Evolutionary conservation across 2,797 vertebrate species (phyloP).

Genomic region (Coregonus ussuriensis): DNA sequence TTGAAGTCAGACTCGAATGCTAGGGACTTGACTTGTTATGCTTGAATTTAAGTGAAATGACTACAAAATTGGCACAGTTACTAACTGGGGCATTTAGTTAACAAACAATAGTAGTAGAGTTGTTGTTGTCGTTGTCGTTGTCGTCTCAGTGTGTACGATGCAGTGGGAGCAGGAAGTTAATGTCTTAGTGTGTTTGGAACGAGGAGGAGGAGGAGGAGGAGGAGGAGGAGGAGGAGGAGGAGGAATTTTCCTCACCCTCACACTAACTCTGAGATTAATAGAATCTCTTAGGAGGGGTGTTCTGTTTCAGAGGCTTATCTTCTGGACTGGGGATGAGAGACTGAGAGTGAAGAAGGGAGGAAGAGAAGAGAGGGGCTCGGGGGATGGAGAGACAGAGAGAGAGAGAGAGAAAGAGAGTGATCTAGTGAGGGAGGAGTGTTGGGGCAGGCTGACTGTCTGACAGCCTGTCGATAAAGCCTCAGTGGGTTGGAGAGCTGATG

Average conservation of each 20-base stretch:
- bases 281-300: slow-evolving; percentile 20
- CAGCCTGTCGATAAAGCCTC: slow-evolving; percentile 32
- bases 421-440: not conserved
- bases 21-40: too few relatives aligned
- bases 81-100: too few relatives aligned
- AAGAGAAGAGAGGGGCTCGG: not conserved
- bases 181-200: not conserved
- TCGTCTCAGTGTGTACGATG: not conserved
- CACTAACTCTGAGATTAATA: slow-evolving; percentile 16
- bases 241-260: slow-evolving; percentile 18
- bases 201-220: too few relatives aligned
- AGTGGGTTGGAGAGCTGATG: not conserved
- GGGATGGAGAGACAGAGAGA: not conserved
- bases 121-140: too few relatives aligned
- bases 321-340: slow-evolving; percentile 22
- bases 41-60: too few relatives aligned
- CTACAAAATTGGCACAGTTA: too few relatives aligned
- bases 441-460: slow-evolving; percentile 13
- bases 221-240: not conserved
- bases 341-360: not conserved
- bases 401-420: not conserved
- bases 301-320: slow-evolving; percentile 29
- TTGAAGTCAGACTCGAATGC: too few relatives aligned
- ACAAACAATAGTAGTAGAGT: too few relatives aligned
- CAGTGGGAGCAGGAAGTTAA: not conserved